Evolutionary conservation across 2,113 vertebrate genomes (phyloP), one percentile per base, ranked within the genome.

Genomic region (Vicugna pacos): DNA sequence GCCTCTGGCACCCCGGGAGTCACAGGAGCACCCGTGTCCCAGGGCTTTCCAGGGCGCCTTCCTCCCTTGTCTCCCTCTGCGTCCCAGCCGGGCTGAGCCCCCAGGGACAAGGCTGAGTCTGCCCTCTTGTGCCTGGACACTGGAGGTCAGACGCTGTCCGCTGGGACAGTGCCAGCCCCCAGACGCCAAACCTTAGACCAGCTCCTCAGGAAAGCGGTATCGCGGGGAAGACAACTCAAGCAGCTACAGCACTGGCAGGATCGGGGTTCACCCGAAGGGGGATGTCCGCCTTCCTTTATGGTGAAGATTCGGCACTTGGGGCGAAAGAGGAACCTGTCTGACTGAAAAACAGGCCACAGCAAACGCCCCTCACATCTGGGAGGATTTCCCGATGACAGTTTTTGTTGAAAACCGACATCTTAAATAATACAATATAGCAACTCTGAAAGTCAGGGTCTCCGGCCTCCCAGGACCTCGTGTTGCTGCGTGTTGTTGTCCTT

Each of bases 351-450:
- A 77, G 64, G 54, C 17, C 48, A 12, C 11, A 11, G 9, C 11
- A 15, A 32, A 52, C 0, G 8, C 86, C 24, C 10, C 17, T 50
- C 3, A 15, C 0, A 13, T 20, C 35, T 16, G 0, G 12, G 30
- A 48, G 35, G 79, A 19, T 35, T 52, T 56, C 54, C 26, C 35
- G 17, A 20, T 26, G 15, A 6, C 1, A 6, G 0, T 3, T 64
- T 28, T 38, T 42, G 32, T 72, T 65, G 54, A 54, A 48, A 80
- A 50, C 0, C 14, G 64, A 79, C 19, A 12, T 72, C 70, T 54
- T 5, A 56, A 69, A 20, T 35, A 24, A 4, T 11, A 26, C 24
- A 24, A 11, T 15, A 24, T 46, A 22, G 54, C 12, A 35, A 30
- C 60, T 84, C 50, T 91, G 48, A 50, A 52, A 42, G 20, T 15